phyloP scores from a whole-genome alignment of 1,140 invertebrate genomes.

The Drosophila nigrodunni region DNA sequence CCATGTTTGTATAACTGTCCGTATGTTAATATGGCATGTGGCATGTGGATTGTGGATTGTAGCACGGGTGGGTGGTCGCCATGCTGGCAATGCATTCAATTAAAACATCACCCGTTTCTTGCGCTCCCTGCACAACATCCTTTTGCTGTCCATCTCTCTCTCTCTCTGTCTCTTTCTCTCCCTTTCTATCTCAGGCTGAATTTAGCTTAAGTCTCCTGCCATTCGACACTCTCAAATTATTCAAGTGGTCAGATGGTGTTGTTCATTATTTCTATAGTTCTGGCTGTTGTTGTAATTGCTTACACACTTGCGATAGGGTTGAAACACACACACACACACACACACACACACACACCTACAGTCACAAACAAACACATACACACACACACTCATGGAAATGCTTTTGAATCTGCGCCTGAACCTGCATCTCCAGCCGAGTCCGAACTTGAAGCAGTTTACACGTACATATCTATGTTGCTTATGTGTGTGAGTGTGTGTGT shows the following conservation, averaged over 20 bases:
- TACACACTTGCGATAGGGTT: conserved; percentile 50
- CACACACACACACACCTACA: conserved; percentile 4
- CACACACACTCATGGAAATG: neutral
- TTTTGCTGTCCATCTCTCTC: neutral
- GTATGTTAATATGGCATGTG: neutral
- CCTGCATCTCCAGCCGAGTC: conserved; percentile 18
- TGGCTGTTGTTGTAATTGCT: conserved; percentile 64
- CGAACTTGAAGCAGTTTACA: conserved; percentile 36
- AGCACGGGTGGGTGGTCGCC: conserved; percentile 45
- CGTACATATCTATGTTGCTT: conserved; percentile 9
- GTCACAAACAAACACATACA: neutral
- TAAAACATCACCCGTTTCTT: conserved; percentile 69
- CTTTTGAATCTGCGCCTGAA: conserved; percentile 20
- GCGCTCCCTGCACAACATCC: neutral
- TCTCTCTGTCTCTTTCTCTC: neutral
- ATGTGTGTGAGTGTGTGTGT: conserved; percentile 14
- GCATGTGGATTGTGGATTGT: neutral
- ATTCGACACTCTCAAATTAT: conserved; percentile 66
- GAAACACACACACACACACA: conserved; percentile 33
- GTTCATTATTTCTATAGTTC: conserved; percentile 77
- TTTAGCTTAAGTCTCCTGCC: neutral
- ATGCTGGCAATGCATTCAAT: conserved; percentile 75
- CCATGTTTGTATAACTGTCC: conserved; percentile 62
- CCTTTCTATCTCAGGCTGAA: neutral
- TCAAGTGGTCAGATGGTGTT: conserved; percentile 82